Evolutionary conservation across 2,797 vertebrate species (phyloP), one percentile per base, ranked within the genome.

Genomic region (Centropyge bicolor): DNA sequence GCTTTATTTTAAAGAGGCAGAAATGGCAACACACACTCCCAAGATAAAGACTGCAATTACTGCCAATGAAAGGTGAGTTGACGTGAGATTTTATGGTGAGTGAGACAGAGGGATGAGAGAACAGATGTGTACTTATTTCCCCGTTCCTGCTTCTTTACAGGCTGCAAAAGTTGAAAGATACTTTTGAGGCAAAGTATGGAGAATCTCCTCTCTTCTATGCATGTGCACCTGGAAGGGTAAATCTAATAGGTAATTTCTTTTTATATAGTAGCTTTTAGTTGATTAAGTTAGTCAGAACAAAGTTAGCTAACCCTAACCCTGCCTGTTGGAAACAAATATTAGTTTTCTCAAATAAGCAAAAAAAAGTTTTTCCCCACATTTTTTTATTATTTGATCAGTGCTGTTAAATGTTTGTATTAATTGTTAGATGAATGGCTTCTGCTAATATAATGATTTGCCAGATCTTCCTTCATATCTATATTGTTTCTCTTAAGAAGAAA

Each of bases 181-280:
- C 88, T 16, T 99, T 99, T 92, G 90, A 95, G 67, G 88, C 92
- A 51, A 98, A 97, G 87, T 98, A 96, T 96, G 96, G 97, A 89
- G 92, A 96, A 0, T 35, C 88, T 80, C 97, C 98, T 68, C 93
- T 95, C 35, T 99, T 99, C 95, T 99, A 97, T 85, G 97, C 96
- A 86, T 95, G 94, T 92, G 98, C 98, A 76, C 98, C 98, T 51
- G 98, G 98, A 86, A 95, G 98, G 86, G 98, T 99, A 72, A 99
- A 99, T 89, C 92, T 99, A 86, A 99, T 99, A 95, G 97, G 98
- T 99, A 97, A 80, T 59, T 74, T 4, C 1, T 46, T 43, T 79
- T n/a, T n/a, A n/a, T 27, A 20, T 9, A 17, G 5, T 9, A 54
- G 16, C 14, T 46, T 35, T 65, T 13, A 4, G 6, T 24, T 43